Evolutionary conservation across 2,113 vertebrate species (phyloP), one percentile per base, ranked within the genome.

Genomic region (Cryptotis parvus): DNA sequence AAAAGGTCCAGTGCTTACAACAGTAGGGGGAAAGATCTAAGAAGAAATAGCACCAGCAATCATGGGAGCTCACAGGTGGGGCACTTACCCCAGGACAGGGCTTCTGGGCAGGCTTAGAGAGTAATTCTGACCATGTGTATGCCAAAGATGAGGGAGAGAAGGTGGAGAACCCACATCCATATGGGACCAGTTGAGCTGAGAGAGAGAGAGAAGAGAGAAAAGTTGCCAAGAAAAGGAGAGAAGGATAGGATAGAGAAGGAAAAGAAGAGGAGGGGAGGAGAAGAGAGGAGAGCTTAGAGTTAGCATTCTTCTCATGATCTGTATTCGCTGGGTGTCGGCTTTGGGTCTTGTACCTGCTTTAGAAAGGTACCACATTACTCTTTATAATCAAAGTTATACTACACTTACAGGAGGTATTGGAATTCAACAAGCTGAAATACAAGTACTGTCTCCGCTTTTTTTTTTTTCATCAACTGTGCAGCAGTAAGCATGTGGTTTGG

Each of bases 151-250:
- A n/a, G 61, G 11, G 31, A 41, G 52, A 37, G 52, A 45, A 31
- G 3, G 58, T 0, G 0, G 6, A 1, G 0, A 6, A 29, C 6
- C 20, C 52, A 89, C 41, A 80, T 12, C 39, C 43, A 63, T 37
- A 35, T 45, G 55, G 27, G 18, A 73, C 52, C 52, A 87, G 35
- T 63, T n/a, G 22, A 84, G 9, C 9, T 33, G n/a, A n/a, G n/a
- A n/a, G n/a, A 43, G 45, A 49, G 45, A 49, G 14, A 49, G 45
- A 49, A 66, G 3, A 75, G 55, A 74, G 24, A 52, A 75, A 52
- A 90, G 33, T 58, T 82, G n/a, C n/a, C 74, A 78, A 79, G 70
- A 83, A 65, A 65, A 33, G n/a, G 66, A 82, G n/a, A 79, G 55
- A 12, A 45, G 49, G 45, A 33, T 20, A 37, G 27, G n/a, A 16